Percentiles rank a stretch among this genome's conserved stretches.
phyloP scores from a whole-genome alignment of 2,888 invertebrate species.

The Drosophila picticornis region DNA sequence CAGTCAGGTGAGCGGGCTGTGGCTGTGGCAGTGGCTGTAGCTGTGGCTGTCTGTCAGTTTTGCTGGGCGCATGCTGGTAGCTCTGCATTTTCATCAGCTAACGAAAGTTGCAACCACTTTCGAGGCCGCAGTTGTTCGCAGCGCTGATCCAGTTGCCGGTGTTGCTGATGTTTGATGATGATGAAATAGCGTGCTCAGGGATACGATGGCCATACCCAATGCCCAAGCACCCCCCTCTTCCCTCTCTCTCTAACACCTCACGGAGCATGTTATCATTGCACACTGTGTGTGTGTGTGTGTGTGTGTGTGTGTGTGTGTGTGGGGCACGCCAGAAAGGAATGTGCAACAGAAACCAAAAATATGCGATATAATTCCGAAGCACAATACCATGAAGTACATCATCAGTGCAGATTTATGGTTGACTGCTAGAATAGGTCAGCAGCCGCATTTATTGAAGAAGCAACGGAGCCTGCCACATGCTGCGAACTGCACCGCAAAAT shows the following conservation, averaged over 20 bases:
- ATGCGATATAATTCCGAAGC: constrained; percentile 82
- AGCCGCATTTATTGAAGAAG: constrained; percentile 74
- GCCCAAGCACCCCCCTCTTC: background rate
- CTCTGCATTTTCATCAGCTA: constrained; percentile 77
- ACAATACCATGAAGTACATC: constrained; percentile 82
- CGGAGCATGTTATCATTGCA: background rate
- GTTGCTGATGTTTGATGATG: constrained; percentile 74
- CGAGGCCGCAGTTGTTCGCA: constrained; percentile 45
- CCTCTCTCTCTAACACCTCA: background rate
- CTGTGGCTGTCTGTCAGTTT: constrained; percentile 12
- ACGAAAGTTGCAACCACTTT: constrained; percentile 66
- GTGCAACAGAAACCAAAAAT: constrained; percentile 82
- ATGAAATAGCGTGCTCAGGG: constrained; percentile 76
- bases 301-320: constrained; percentile 37
- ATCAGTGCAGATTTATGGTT: constrained; percentile 83
- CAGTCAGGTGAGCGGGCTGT: constrained; percentile 2
- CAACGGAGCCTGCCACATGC: constrained; percentile 50
- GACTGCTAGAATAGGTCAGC: constrained; percentile 83
- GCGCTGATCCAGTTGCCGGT: constrained; percentile 41
- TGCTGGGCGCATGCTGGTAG: constrained; percentile 36
- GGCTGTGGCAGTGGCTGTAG: background rate
- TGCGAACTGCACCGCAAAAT: constrained; percentile 22
- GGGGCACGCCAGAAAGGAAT: constrained; percentile 76
- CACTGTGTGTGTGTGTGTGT: background rate
- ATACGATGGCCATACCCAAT: constrained; percentile 35